Conservation (phyloP, 2,113 vertebrate genomes). For the Hydrochoerus hydrochaeris region DNA sequence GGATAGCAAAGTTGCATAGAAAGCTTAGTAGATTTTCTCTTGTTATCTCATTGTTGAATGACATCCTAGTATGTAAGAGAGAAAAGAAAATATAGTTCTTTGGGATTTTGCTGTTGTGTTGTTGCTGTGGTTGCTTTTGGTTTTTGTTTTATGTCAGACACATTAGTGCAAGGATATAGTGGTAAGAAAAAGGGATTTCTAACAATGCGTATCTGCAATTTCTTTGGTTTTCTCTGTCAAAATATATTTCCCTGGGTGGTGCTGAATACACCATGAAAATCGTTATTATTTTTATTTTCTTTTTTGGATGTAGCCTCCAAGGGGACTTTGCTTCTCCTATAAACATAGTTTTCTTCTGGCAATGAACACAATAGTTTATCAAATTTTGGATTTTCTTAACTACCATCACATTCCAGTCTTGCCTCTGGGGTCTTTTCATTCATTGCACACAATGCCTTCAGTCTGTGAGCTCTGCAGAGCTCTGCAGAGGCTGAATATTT, state of each 20-base stretch:
- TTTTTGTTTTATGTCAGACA: background rate
- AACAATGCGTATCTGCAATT: background rate
- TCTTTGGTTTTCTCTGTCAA: constrained; percentile 44
- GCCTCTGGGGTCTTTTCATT: constrained; percentile 40
- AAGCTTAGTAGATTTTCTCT: background rate
- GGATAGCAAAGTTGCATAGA: background rate
- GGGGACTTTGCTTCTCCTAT: constrained; percentile 25
- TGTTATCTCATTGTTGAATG: background rate
- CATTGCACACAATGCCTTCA: background rate
- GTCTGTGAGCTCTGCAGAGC: constrained; percentile 12
- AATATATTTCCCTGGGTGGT: constrained; percentile 62
- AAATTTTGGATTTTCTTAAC: constrained; percentile 64
- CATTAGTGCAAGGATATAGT: background rate
- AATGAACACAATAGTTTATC: constrained; percentile 50
- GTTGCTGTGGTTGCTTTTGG: background rate
- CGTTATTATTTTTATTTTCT: constrained; percentile 25
- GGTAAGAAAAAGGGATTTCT: background rate
- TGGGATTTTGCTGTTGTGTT: background rate
- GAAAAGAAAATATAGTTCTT: background rate
- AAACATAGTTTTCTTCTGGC: constrained; percentile 47
- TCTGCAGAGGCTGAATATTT: constrained; percentile 13
- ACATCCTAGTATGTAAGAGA: background rate
- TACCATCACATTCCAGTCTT: background rate
- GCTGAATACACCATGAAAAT: background rate
- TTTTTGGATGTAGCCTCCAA: background rate